Evolutionary conservation across 1,140 invertebrate genomes (phyloP).

Genomic region (Forficula auricularia): DNA sequence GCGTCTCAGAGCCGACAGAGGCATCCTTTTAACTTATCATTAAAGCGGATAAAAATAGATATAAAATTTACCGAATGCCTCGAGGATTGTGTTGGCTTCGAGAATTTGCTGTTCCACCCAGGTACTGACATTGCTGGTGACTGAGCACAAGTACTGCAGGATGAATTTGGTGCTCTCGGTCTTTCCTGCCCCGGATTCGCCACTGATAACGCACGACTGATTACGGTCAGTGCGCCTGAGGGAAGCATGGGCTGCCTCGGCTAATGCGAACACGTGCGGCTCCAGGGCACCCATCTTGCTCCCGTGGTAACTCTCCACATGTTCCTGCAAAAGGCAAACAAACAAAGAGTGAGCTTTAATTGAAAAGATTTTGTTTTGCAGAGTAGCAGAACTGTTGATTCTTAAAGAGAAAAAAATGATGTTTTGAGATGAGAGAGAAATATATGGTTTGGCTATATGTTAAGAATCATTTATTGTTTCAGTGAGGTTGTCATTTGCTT

Average conservation of each 20-base stretch:
- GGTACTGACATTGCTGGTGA: constrained; percentile 73
- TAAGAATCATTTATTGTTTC: too few species aligned
- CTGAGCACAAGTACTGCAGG: constrained; percentile 82
- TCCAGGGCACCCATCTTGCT: constrained; percentile 63
- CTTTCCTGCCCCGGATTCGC: constrained; percentile 95
- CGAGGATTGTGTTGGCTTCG: constrained; percentile 81
- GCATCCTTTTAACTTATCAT: too few species aligned
- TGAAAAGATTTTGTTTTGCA: too few species aligned
- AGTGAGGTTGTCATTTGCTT: too few species aligned
- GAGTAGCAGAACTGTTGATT: too few species aligned
- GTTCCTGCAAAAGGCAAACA: constrained; percentile 41
- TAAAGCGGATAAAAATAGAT: too few species aligned
- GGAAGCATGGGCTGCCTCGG: constrained; percentile 69
- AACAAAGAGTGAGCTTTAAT: neutral
- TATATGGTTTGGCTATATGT: too few species aligned
- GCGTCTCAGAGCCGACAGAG: too few species aligned
- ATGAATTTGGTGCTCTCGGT: constrained; percentile 93
- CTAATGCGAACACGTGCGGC: constrained; percentile 79
- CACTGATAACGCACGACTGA: constrained; percentile 92
- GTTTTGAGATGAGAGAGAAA: too few species aligned
- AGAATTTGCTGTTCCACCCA: constrained; percentile 90
- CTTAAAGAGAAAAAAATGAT: too few species aligned
- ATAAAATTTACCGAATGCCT: constrained; percentile 61
- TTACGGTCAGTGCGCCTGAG: constrained; percentile 36
- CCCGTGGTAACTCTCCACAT: constrained; percentile 61